Evolutionary conservation across 2,888 invertebrate genomes (phyloP).

Genomic region (Habrosyne pyritoides): DNA sequence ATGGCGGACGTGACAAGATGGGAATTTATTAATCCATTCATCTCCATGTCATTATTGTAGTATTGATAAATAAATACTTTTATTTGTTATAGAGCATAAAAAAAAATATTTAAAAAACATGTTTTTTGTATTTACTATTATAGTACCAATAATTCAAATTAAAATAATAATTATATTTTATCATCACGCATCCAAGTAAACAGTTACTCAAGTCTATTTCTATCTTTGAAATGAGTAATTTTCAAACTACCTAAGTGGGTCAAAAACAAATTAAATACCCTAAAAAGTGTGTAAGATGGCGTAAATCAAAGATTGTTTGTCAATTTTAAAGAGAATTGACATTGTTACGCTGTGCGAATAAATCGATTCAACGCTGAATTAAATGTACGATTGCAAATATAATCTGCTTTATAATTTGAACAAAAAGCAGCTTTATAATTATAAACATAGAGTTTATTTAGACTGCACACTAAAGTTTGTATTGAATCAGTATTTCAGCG

Average conservation of each 20-base stretch:
- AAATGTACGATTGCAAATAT: background rate
- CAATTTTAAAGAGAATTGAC: background rate
- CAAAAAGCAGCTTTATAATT: background rate
- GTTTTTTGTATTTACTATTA: too few relatives aligned
- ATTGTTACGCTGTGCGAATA: background rate
- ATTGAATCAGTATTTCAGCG: background rate
- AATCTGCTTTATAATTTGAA: background rate
- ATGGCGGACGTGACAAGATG: too few relatives aligned
- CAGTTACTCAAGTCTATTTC: too few relatives aligned
- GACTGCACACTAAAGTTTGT: background rate
- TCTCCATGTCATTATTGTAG: too few relatives aligned
- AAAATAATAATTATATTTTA: too few relatives aligned
- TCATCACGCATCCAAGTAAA: too few relatives aligned
- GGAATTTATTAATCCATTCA: too few relatives aligned
- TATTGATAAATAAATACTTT: too few relatives aligned
- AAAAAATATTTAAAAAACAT: too few relatives aligned
- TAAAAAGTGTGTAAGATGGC: slow-evolving; percentile 5
- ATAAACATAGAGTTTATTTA: background rate
- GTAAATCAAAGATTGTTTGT: slow-evolving; percentile 6
- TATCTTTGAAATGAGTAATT: slow-evolving; percentile 9
- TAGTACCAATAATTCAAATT: too few relatives aligned
- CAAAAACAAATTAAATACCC: background rate
- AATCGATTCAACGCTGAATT: slow-evolving; percentile 2
- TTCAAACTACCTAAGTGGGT: background rate
- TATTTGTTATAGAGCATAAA: too few relatives aligned